Conservation (phyloP, 2,888 invertebrate species). For the Scaptomyza tumidula region DNA sequence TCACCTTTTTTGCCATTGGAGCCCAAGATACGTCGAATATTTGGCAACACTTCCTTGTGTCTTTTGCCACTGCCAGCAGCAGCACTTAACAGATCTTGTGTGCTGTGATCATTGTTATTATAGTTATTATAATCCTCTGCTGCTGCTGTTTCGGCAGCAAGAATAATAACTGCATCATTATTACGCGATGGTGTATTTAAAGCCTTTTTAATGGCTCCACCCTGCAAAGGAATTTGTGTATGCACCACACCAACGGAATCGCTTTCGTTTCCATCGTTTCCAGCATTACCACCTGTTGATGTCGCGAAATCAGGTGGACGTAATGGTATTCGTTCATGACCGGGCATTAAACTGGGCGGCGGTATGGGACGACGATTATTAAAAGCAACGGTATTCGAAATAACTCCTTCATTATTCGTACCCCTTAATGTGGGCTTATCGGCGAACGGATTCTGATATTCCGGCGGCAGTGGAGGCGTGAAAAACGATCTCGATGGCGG, state of each 20-base stretch:
- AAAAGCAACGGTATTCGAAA: slow-evolving; percentile 84
- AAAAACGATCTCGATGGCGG: slow-evolving; percentile 92
- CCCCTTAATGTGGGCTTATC: slow-evolving; percentile 94
- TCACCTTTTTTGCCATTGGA: slow-evolving; percentile 93
- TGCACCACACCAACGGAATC: slow-evolving; percentile 34
- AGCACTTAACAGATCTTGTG: slow-evolving; percentile 19
- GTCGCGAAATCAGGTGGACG: slow-evolving; percentile 86
- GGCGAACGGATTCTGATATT: slow-evolving; percentile 94
- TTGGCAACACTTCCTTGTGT: slow-evolving; percentile 88
- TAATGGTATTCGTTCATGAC: slow-evolving; percentile 93
- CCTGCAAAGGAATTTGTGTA: slow-evolving; percentile 38
- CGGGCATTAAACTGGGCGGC: slow-evolving; percentile 92
- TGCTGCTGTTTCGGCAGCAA: slow-evolving; percentile 19
- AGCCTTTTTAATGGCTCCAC: slow-evolving; percentile 85
- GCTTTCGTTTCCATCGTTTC: slow-evolving; percentile 39
- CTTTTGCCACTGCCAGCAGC: slow-evolving; percentile 34
- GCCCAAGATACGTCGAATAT: slow-evolving; percentile 93
- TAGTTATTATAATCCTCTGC: slow-evolving; percentile 6
- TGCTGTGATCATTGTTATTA: slow-evolving; percentile 41
- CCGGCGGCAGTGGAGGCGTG: slow-evolving; percentile 93
- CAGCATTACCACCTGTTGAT: slow-evolving; percentile 17
- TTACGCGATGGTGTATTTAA: slow-evolving; percentile 90
- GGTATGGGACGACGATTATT: slow-evolving; percentile 91
- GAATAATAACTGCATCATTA: slow-evolving; percentile 43
- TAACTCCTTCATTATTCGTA: slow-evolving; percentile 86